Percentiles rank a stretch among this genome's conserved stretches.
phyloP scores from a whole-genome alignment of 2,888 invertebrate species.

The Chorisops tibialis region DNA sequence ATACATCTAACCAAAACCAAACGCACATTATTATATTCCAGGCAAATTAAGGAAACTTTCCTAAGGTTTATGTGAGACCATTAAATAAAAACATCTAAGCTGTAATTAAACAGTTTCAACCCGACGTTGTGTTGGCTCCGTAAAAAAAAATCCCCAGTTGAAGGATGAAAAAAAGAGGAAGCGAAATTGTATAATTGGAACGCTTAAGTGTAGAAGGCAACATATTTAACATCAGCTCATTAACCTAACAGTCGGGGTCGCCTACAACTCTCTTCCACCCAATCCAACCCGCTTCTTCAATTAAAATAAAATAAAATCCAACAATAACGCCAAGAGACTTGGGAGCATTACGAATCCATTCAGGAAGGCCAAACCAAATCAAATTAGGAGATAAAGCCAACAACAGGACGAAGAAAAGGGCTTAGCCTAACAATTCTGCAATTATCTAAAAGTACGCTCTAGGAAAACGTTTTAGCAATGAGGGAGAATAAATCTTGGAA shows the following conservation, averaged over 20 bases:
- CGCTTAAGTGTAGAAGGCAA: constrained; percentile 25
- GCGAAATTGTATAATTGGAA: not conserved
- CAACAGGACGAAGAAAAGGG: constrained; percentile 12
- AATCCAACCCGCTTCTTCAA: constrained; percentile 19
- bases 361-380: constrained; percentile 13
- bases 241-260: constrained; percentile 22
- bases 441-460: constrained; percentile 31
- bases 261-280: constrained; percentile 1
- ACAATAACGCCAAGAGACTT: not conserved
- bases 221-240: constrained; percentile 31
- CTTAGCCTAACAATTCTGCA: constrained; percentile 28
- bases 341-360: not conserved
- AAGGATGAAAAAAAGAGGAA: too few species aligned
- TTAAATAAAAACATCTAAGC: constrained; percentile 28
- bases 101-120: constrained; percentile 27
- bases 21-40: not conserved
- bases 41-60: not conserved
- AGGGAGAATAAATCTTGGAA: constrained; percentile 11
- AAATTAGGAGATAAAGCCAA: constrained; percentile 28
- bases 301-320: constrained; percentile 33
- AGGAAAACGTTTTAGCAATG: constrained; percentile 7
- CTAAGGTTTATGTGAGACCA: constrained; percentile 3
- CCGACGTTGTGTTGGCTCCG: too few species aligned
- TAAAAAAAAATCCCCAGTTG: not conserved
- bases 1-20: too few species aligned